Evolutionary conservation across 2,797 vertebrate genomes (phyloP), one percentile per base, ranked within the genome.

Genomic region (Vultur gryphus): DNA sequence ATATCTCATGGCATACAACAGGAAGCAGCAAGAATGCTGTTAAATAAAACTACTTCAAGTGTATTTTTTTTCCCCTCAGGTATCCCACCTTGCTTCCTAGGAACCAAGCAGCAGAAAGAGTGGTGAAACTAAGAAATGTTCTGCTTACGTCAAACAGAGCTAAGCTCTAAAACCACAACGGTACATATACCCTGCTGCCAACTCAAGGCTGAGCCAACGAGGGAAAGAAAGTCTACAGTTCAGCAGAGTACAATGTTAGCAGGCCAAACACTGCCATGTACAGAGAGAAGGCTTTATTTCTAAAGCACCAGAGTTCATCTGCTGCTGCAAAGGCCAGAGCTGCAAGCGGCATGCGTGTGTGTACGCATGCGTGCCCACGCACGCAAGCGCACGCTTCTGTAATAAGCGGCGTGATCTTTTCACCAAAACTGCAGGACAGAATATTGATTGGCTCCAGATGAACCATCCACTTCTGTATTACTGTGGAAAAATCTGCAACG

Each of bases 111-210:
- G 75, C 87, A 95, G 71, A 77, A 13, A 13, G 86, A 92, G 90
- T 15, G 54, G 95, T 96, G 96, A 96, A 95, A 95, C 93, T 93
- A 89, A 95, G 95, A 96, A 95, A 86, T 46, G 76, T 80, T 95
- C 73, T 85, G 89, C 90, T 92, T 85, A 97, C 91, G 78, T 95
- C 95, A 95, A 90, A 61, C 25, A 8, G 69, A 91, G 84, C 75
- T 13, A 41, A 90, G 72, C 93, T 88, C 59, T 39, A 2, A 87
- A 88, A 89, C 87, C 96, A 79, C 76, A 90, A 73, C 75, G 73
- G 94, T 66, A 66, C 90, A 16, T 43, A 64, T 10, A 33, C 72
- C 49, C 87, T 5, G 61, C 87, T 88, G 97, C 94, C 97, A 96
- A 70, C 78, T 10, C 31, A 24, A 54, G 79, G 78, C 85, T 52